These are phyloP conservation scores for Passerina amoena DNA, from an alignment of 2,113 vertebrate species.

Conservation along the genomic window DNA sequence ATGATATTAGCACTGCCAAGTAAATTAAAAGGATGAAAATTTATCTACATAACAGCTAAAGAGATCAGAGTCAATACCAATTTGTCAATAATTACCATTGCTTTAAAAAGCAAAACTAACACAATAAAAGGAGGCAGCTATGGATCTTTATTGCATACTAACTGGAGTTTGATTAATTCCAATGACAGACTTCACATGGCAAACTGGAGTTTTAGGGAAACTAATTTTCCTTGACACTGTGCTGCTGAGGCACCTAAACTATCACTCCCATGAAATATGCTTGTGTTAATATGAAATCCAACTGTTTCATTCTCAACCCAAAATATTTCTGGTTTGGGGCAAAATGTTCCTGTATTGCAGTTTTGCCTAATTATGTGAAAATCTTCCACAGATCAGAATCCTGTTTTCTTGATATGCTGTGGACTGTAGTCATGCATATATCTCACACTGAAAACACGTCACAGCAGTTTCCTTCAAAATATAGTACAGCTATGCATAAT, in stretches of 20 bases:
- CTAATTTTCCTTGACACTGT: neutral
- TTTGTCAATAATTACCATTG: constrained; percentile 17
- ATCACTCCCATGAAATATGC: neutral
- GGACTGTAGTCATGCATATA: neutral
- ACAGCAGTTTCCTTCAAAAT: constrained; percentile 47
- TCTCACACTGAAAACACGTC: constrained; percentile 29
- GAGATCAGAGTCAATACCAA: neutral
- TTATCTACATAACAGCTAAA: neutral
- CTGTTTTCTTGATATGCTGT: neutral
- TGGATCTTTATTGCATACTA: neutral
- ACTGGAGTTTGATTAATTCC: neutral
- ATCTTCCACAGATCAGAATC: neutral
- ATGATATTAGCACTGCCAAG: constrained; percentile 1
- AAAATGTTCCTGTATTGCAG: neutral
- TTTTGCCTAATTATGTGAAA: neutral
- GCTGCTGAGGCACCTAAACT: neutral
- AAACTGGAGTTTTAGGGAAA: neutral
- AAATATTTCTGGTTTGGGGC: neutral
- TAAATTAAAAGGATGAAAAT: constrained; percentile 41
- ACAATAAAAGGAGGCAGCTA: neutral
- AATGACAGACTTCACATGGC: neutral
- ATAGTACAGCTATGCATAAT: constrained; percentile 35
- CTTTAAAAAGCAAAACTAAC: constrained; percentile 23
- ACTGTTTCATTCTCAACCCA: neutral
- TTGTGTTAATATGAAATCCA: neutral